Percentiles rank a stretch among this genome's conserved stretches.
These are phyloP conservation scores for Stomatorhinus walkeri DNA, from an alignment of 2,797 vertebrate genomes.

Conservation along the genomic window DNA sequence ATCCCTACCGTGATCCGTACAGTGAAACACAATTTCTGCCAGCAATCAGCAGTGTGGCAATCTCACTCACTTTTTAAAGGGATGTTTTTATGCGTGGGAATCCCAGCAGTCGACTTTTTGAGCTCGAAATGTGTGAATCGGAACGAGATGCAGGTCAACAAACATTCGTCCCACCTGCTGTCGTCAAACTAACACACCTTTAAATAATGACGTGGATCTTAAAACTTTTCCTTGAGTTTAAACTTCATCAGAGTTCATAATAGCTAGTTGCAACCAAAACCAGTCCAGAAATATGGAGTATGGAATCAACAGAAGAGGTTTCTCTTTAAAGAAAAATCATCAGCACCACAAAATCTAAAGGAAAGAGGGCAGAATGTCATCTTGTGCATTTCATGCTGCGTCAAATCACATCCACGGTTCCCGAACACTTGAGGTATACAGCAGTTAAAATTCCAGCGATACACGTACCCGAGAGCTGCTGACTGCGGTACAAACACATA, in stretches of 20 bases:
- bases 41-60: neutral
- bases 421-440: slow-evolving; percentile 24
- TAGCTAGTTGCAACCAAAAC: neutral
- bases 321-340: neutral
- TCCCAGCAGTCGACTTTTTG: neutral
- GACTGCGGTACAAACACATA: neutral
- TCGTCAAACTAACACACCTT: neutral
- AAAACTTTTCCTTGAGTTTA: neutral
- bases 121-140: neutral
- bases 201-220: neutral
- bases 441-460: slow-evolving; percentile 23
- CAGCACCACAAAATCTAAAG: slow-evolving; percentile 15
- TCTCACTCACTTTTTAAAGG: neutral
- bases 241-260: neutral
- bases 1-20: neutral
- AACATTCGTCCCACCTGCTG: neutral
- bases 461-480: slow-evolving; percentile 1
- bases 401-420: slow-evolving; percentile 14
- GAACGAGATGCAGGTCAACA: neutral
- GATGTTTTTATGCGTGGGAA: neutral
- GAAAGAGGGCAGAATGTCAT: neutral
- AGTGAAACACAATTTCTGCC: neutral
- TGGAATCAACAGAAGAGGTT: neutral
- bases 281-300: neutral
- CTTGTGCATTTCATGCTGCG: slow-evolving; percentile 15